Evolutionary conservation across 2,113 vertebrate genomes (phyloP).

Genomic region (Sinocyclocheilus grahami): DNA sequence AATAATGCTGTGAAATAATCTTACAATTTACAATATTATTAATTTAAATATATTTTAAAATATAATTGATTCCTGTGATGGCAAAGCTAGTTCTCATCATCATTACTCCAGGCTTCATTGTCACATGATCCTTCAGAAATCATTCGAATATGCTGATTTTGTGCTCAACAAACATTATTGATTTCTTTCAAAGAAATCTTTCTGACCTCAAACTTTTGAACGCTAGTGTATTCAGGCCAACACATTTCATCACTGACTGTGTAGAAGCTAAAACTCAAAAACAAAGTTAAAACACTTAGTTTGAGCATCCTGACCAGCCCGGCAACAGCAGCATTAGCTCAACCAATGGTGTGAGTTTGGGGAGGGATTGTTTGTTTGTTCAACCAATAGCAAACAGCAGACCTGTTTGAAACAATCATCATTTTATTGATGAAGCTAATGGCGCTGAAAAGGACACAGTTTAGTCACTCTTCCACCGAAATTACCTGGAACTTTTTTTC

Average conservation of each 20-base stretch:
- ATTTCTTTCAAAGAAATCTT: not conserved
- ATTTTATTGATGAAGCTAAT: not conserved
- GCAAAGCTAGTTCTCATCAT: not conserved
- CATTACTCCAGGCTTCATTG: not conserved
- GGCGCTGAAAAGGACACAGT: not conserved
- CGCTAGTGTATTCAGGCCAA: not conserved
- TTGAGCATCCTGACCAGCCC: not conserved
- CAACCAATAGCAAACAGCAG: not conserved
- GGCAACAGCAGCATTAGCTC: not conserved
- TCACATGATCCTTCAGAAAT: not conserved
- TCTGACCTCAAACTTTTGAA: not conserved
- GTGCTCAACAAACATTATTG: not conserved
- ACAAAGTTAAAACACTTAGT: not conserved
- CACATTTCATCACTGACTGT: not conserved
- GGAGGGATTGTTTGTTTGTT: not conserved
- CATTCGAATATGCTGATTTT: not conserved
- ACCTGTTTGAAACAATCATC: not conserved
- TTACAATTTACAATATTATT: too few species aligned
- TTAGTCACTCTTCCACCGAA: too few species aligned
- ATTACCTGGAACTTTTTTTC: too few species aligned
- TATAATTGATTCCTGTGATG: not conserved
- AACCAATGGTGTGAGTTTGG: not conserved
- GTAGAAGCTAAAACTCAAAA: not conserved
- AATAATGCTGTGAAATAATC: too few species aligned
- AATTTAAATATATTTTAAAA: too few species aligned